Conservation (phyloP, 2,113 vertebrate species). For the Ophiodon elongatus region DNA sequence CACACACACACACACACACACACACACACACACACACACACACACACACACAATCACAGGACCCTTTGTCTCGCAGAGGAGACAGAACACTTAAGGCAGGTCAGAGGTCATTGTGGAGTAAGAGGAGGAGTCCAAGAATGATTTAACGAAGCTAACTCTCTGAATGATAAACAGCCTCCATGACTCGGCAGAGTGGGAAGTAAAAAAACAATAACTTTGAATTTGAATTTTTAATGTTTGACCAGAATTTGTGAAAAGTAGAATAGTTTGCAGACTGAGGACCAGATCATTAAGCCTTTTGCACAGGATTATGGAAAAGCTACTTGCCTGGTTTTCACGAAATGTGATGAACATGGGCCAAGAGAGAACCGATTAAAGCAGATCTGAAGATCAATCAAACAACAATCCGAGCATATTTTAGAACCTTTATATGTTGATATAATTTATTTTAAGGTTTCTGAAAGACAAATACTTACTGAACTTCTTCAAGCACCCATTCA, state of each 20-base stretch:
- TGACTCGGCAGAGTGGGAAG: conserved; percentile 10
- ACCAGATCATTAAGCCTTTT: background rate
- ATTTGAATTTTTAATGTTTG: background rate
- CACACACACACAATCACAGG: too few relatives aligned
- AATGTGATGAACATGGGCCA: background rate
- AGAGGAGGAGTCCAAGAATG: conserved; percentile 33
- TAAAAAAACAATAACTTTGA: background rate
- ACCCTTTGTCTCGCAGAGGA: conserved; percentile 19
- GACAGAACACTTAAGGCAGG: conserved; percentile 19
- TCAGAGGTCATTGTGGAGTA: conserved; percentile 43
- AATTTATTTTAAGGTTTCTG: background rate
- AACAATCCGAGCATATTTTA: background rate
- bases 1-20: conserved; percentile 16
- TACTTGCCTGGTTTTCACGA: background rate
- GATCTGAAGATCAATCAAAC: background rate
- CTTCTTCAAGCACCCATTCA: background rate
- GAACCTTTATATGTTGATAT: background rate
- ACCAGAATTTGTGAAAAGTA: background rate
- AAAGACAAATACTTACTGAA: background rate
- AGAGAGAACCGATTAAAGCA: background rate
- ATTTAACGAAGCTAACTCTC: conserved; percentile 37
- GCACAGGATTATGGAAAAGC: background rate
- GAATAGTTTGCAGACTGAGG: background rate
- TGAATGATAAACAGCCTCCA: conserved; percentile 50
- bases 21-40: background rate